Conservation (phyloP, 2,113 vertebrate species). For the Manacus vitellinus region DNA sequence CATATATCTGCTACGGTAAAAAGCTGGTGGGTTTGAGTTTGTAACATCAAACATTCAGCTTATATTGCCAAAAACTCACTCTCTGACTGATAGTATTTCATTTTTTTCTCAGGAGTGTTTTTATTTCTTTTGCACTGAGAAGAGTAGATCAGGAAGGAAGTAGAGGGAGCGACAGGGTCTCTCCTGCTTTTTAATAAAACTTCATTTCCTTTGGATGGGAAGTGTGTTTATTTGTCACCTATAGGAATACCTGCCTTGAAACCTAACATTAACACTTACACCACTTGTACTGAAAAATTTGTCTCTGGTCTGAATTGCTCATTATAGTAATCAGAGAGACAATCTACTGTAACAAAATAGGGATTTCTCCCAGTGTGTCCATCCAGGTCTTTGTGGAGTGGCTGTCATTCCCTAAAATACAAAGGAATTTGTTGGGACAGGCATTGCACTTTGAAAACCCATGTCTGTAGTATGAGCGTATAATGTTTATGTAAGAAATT, state of each 20-base stretch:
- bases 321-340: neutral
- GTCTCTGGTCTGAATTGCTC: neutral
- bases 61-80: neutral
- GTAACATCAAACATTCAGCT: neutral
- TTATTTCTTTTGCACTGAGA: neutral
- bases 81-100: neutral
- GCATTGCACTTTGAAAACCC: neutral
- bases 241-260: neutral
- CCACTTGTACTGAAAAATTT: neutral
- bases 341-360: neutral
- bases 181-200: neutral
- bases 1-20: neutral
- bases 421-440: neutral
- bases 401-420: neutral
- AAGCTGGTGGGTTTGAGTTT: neutral
- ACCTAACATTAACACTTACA: neutral
- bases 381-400: neutral
- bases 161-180: neutral
- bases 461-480: neutral
- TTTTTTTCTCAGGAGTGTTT: neutral
- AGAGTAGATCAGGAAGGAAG: neutral
- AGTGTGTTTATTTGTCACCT: neutral
- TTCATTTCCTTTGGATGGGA: neutral
- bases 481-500: neutral
- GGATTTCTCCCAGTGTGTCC: neutral